These are phyloP conservation scores for Bombus picipes DNA, from an alignment of 1,140 invertebrate species.

Conservation along the genomic window DNA sequence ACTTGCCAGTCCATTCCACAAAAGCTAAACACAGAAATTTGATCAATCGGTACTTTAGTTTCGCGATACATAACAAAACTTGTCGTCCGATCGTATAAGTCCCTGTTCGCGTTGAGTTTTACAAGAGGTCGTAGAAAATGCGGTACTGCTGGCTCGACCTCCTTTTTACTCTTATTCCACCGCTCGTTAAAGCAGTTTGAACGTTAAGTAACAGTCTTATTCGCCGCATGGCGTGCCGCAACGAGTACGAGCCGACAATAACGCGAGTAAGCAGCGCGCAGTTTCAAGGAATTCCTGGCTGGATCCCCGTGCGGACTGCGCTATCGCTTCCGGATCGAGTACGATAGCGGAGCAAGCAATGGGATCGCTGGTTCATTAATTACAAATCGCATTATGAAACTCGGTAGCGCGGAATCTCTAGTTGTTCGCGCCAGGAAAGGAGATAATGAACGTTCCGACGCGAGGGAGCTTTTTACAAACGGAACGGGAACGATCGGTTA, in stretches of 20 bases:
- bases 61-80: no score
- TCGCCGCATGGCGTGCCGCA: background rate
- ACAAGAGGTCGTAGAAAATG: background rate
- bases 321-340: constrained; percentile 20
- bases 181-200: background rate
- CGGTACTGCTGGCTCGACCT: no score
- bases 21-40: no score
- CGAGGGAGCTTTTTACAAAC: background rate
- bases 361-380: constrained; percentile 53
- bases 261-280: background rate
- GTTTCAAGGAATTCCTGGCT: constrained; percentile 15
- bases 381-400: constrained; percentile 54
- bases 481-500: background rate
- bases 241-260: background rate
- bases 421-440: background rate
- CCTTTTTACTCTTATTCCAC: background rate
- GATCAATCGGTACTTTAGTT: no score
- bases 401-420: constrained; percentile 16
- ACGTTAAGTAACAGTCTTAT: constrained; percentile 7
- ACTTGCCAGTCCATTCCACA: no score
- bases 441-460: constrained; percentile 23
- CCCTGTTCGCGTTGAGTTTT: background rate
- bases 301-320: background rate
- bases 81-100: no score
- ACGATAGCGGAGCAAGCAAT: background rate